Evolutionary conservation across 2,888 invertebrate genomes (phyloP).

Genomic region (Hemaris fuciformis): DNA sequence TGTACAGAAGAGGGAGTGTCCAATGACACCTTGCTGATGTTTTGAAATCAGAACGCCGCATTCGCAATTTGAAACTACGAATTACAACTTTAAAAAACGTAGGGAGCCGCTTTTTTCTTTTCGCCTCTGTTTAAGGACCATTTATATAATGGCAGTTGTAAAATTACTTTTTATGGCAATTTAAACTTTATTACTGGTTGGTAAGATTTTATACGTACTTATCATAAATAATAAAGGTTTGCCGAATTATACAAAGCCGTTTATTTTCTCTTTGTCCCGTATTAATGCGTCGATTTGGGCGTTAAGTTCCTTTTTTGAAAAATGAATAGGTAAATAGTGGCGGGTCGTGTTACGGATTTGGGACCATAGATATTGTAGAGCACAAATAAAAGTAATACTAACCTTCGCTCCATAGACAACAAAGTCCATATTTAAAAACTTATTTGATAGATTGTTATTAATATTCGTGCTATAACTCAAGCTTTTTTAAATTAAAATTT

Average conservation of each 20-base stretch:
- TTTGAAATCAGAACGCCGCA: constrained; percentile 80
- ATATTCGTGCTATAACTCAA: constrained; percentile 2
- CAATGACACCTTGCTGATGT: constrained; percentile 79
- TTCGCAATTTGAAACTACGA: constrained; percentile 80
- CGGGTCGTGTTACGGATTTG: constrained; percentile 68
- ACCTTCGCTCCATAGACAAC: constrained; percentile 24
- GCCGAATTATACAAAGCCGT: constrained; percentile 75
- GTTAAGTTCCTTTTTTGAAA: constrained; percentile 78
- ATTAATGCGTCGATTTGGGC: constrained; percentile 79
- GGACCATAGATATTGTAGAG: constrained; percentile 51
- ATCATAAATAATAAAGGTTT: constrained; percentile 23
- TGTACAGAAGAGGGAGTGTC: constrained; percentile 67
- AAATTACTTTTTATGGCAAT: constrained; percentile 20
- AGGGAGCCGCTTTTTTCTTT: constrained; percentile 67
- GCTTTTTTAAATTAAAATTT: constrained; percentile 1
- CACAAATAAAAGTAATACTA: constrained; percentile 26
- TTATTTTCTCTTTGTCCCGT: constrained; percentile 77
- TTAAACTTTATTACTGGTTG: constrained; percentile 28
- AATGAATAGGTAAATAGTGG: constrained; percentile 81
- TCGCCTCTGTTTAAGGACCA: constrained; percentile 43
- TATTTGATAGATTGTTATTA: background rate
- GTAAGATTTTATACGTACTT: constrained; percentile 17
- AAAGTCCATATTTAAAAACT: constrained; percentile 27
- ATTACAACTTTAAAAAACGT: constrained; percentile 75
- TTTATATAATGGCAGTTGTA: constrained; percentile 15